These are phyloP conservation scores for Solenopsis fugax DNA, from an alignment of 1,140 invertebrate genomes.

Conservation along the genomic window DNA sequence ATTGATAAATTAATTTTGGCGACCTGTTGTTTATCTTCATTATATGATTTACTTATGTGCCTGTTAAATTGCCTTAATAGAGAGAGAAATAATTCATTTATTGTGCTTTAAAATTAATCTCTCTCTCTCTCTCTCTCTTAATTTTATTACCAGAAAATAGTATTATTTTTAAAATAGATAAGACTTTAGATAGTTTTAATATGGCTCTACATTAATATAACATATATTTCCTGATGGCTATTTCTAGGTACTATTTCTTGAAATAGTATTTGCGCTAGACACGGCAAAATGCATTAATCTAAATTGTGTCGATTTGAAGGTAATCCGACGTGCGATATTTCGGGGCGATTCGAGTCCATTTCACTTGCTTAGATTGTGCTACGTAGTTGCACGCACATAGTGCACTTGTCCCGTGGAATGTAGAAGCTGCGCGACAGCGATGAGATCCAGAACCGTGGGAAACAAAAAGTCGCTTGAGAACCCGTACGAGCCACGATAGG, in stretches of 20 bases:
- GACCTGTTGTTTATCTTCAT: slow-evolving; percentile 31
- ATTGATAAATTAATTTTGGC: slow-evolving; percentile 68
- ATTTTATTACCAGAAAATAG: neutral
- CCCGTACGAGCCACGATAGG: slow-evolving; percentile 77
- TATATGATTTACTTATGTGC: slow-evolving; percentile 37
- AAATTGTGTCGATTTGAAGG: neutral
- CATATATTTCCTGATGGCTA: no score
- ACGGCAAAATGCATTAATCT: neutral
- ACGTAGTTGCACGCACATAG: slow-evolving; percentile 28
- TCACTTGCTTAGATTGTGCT: slow-evolving; percentile 33
- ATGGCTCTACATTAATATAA: neutral
- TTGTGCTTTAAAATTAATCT: neutral
- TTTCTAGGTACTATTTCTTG: neutral
- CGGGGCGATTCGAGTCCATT: slow-evolving; percentile 33
- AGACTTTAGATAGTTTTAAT: neutral
- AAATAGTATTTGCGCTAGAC: neutral
- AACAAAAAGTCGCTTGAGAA: slow-evolving; percentile 79
- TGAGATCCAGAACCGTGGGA: slow-evolving; percentile 76
- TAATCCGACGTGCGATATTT: slow-evolving; percentile 27
- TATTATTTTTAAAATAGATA: neutral
- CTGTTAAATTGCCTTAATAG: slow-evolving; percentile 11
- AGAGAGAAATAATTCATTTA: neutral
- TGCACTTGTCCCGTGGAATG: slow-evolving; percentile 71
- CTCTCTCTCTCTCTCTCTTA: neutral
- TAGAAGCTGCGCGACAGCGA: slow-evolving; percentile 68